Evolutionary conservation across 2,888 invertebrate genomes (phyloP), one percentile per base, ranked within the genome.

Genomic region (Cataglyphis cursor): DNA sequence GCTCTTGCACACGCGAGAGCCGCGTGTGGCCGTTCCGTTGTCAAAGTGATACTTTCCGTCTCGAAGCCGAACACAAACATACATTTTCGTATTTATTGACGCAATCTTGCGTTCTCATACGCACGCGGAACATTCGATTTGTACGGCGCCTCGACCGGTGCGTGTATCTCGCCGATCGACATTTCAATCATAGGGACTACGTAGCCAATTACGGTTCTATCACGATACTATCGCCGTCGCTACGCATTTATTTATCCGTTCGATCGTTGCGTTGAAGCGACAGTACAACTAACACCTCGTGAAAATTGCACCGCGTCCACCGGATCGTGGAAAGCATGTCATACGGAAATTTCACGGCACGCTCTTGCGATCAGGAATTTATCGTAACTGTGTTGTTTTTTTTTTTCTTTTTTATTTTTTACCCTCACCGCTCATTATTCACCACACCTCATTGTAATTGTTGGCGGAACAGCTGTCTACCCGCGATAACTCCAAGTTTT

Each of bases 131-230:
- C 89, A 73, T 82, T 76, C 82, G 83, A 91, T 91, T 91, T 90
- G 87, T 89, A 83, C 84, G 82, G 85, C 84, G 87, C 80, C 85
- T 84, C 81, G 75, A 59, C 68, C 76, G 68, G 72, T 83, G 72
- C 83, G 85, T 86, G 81, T 92, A 92, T 92, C 92, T 92, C 88
- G 90, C 91, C 91, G 92, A 93, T 93, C 93, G 92, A 93, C 93
- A 93, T 93, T 93, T 92, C 93, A 87, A 85, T 87, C 88, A 90
- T 90, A 92, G 87, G 85, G 87, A 90, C 90, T 89, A 91, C 89
- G 90, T 88, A 88, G 90, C 89, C 92, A 92, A 92, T 93, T 92
- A 93, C 91, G 90, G 91, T 84, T 88, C 88, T 48, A 48, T 85
- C 84, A 87, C 89, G 93, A 93, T 93, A 92, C 91, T 89, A 93